A percentile compares a stretch with the other conserved stretches of the same genome.
phyloP scores from a whole-genome alignment of 2,113 vertebrate genomes.

The Oenanthe melanoleuca region DNA sequence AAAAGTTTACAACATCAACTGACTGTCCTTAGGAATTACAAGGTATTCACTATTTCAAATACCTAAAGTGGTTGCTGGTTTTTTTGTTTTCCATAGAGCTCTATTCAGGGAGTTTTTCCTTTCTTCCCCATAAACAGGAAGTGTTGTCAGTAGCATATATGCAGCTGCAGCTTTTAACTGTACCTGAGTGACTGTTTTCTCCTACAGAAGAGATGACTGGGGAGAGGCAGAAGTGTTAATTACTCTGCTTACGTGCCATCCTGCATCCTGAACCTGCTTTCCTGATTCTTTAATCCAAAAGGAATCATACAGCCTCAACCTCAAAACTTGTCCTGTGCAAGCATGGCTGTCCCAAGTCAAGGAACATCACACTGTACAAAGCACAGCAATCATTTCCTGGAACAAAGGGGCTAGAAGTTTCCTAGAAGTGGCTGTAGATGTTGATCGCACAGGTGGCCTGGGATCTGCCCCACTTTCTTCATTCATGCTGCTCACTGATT shows the following conservation, averaged over 20 bases:
- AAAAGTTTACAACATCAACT: neutral
- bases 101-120: neutral
- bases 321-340: neutral
- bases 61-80: neutral
- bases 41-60: neutral
- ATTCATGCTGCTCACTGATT: neutral
- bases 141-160: neutral
- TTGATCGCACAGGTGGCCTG: fast-evolving
- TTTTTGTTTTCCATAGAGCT: neutral
- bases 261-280: neutral
- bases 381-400: neutral
- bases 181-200: neutral
- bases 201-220: fast-evolving
- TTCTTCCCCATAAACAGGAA: neutral
- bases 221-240: neutral
- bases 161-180: neutral
- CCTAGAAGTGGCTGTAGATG: neutral
- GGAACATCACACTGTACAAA: neutral
- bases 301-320: neutral
- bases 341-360: fast-evolving
- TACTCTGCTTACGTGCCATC: neutral
- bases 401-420: neutral
- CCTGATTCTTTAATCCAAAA: neutral
- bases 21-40: neutral
- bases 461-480: neutral